Conservation (phyloP, 2,113 vertebrate species). For the Ophiodon elongatus region DNA sequence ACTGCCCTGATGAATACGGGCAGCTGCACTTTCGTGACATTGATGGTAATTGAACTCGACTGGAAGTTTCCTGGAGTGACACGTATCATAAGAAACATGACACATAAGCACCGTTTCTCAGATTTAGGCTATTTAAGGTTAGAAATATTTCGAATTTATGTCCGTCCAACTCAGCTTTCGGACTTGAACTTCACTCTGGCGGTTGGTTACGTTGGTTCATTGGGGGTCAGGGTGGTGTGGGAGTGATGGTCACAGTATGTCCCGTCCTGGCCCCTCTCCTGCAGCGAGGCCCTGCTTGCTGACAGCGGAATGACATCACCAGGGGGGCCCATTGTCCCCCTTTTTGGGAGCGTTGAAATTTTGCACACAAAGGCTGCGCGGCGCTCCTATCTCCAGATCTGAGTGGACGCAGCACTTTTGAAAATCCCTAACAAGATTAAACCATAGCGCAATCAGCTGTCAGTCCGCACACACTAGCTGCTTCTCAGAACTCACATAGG, state of each 20-base stretch:
- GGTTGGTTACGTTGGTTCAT: constrained; percentile 7
- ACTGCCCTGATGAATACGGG: constrained; percentile 60
- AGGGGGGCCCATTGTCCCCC: constrained; percentile 68
- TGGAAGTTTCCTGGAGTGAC: constrained; percentile 53
- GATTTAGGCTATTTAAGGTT: constrained; percentile 38
- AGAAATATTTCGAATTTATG: constrained; percentile 31
- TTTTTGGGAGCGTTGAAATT: constrained; percentile 76
- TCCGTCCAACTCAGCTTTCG: constrained; percentile 30
- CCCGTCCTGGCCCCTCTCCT: constrained; percentile 62
- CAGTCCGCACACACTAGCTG: constrained; percentile 69
- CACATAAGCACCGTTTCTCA: constrained; percentile 36
- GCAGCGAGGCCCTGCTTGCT: constrained; percentile 64
- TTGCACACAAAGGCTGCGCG: constrained; percentile 80
- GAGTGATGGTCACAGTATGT: constrained; percentile 59
- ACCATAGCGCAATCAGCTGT: constrained; percentile 80
- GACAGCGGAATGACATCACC: constrained; percentile 83
- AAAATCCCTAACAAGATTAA: constrained; percentile 87
- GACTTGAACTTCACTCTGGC: constrained; percentile 50
- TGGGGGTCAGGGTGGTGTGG: constrained; percentile 29
- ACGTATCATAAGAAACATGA: constrained; percentile 51
- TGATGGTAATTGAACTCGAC: constrained; percentile 58
- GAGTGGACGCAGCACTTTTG: constrained; percentile 86
- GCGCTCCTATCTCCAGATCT: constrained; percentile 82
- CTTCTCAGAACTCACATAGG: constrained; percentile 75
- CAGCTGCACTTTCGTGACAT: constrained; percentile 70